Percentiles rank a stretch among this genome's conserved stretches.
Evolutionary conservation across 2,797 vertebrate genomes (phyloP).

Genomic region (Eidolon dupreanum): DNA sequence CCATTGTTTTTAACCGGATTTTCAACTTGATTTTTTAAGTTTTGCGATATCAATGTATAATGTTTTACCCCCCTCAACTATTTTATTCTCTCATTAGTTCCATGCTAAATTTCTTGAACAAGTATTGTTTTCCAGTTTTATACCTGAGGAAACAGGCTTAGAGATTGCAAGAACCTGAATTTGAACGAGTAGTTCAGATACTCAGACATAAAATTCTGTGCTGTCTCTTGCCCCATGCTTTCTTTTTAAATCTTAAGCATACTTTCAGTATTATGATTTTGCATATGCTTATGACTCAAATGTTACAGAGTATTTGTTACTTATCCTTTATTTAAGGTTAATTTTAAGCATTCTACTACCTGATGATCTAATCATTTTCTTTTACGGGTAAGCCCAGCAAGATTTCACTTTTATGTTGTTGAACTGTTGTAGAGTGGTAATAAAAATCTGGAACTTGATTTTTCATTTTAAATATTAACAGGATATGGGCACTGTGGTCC

Average conservation of each 20-base stretch:
- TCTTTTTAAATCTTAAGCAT: background rate
- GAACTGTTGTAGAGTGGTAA: background rate
- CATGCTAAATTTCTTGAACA: background rate
- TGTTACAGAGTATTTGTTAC: background rate
- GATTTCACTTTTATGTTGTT: background rate
- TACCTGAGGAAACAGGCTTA: background rate
- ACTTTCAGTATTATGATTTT: background rate
- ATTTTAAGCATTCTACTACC: background rate
- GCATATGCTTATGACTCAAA: background rate
- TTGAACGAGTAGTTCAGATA: background rate
- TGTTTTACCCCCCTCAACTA: background rate
- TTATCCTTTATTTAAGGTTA: background rate
- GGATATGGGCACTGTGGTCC: conserved; percentile 98
- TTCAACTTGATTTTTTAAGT: background rate
- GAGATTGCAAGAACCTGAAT: background rate
- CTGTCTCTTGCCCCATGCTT: background rate
- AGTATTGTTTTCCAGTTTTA: background rate
- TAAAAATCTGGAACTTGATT: conserved; percentile 16
- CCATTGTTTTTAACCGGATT: background rate
- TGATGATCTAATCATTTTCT: conserved; percentile 19
- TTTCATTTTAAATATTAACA: conserved; percentile 79
- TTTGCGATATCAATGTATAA: background rate
- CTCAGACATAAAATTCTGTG: background rate
- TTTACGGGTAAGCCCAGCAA: background rate
- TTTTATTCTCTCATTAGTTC: background rate